Evolutionary conservation across 37 sponge, comb jelly and placozoan species (phyloP).

Genomic region (Beroe forskalii): DNA sequence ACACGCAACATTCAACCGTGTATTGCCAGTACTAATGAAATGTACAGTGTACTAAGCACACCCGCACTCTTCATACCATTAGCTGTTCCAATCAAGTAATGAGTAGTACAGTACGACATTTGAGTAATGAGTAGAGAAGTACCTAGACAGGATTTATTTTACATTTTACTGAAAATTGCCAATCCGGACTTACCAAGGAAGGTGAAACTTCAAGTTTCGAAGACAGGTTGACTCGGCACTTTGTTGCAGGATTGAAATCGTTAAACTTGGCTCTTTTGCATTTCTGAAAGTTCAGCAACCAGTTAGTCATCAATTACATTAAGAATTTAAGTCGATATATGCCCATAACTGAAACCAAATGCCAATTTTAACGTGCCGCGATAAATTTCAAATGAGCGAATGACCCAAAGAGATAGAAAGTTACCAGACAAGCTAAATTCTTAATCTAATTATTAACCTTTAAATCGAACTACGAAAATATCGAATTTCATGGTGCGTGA

Average conservation of each 20-base stretch:
- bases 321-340: not conserved
- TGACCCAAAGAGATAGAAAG: no score
- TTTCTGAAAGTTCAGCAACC: conserved; percentile 11
- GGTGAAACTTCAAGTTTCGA: conserved; percentile 35
- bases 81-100: no score
- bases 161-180: no score
- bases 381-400: not conserved
- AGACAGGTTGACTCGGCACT: conserved; percentile 25
- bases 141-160: no score
- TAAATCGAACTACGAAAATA: not conserved
- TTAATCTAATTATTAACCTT: not conserved
- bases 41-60: no score
- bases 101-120: no score
- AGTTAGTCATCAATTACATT: not conserved
- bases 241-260: conserved; percentile 9
- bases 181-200: conserved; percentile 26
- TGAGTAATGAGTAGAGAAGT: no score
- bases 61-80: no score
- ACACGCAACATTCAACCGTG: no score
- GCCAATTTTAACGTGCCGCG: not conserved
- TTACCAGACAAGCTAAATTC: not conserved
- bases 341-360: not conserved
- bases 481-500: not conserved
- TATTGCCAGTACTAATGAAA: no score
- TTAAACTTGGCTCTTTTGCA: conserved; percentile 27